Conservation (phyloP, 1,140 invertebrate genomes). For the Conus ventricosus region DNA sequence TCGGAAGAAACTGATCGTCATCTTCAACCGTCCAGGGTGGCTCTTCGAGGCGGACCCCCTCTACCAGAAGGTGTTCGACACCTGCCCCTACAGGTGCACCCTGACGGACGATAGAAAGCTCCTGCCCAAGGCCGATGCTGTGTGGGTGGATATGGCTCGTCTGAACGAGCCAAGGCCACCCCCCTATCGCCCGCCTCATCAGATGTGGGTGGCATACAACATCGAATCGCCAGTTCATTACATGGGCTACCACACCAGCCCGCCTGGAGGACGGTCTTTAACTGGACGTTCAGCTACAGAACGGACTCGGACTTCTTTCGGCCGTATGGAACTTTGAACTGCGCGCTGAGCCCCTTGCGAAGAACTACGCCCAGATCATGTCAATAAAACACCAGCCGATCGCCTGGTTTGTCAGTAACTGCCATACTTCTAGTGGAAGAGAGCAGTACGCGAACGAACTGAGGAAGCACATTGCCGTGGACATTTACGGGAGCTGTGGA, state of each 20-base stretch:
- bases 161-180: background rate
- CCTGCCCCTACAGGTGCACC: background rate
- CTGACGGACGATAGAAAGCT: background rate
- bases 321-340: slow-evolving; percentile 86
- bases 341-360: slow-evolving; percentile 23
- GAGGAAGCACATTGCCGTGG: slow-evolving; percentile 79
- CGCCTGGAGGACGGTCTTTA: slow-evolving; percentile 76
- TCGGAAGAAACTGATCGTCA: background rate
- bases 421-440: slow-evolving; percentile 77
- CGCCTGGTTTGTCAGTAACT: slow-evolving; percentile 78
- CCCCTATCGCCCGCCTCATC: background rate
- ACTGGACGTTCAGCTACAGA: slow-evolving; percentile 93
- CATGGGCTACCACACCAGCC: background rate
- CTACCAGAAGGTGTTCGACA: background rate
- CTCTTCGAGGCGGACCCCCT: background rate
- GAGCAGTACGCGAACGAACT: slow-evolving; percentile 78
- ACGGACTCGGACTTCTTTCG: slow-evolving; percentile 95
- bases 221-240: slow-evolving; percentile 26
- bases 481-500: slow-evolving; percentile 82
- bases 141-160: background rate
- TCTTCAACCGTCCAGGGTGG: slow-evolving; percentile 1
- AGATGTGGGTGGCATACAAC: slow-evolving; percentile 32
- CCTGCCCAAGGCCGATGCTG: slow-evolving; percentile 18
- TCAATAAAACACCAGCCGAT: slow-evolving; percentile 71
- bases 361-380: slow-evolving; percentile 36